A percentile compares a stretch with the other conserved stretches of the same genome.
These are phyloP conservation scores for Channa maculata DNA, from an alignment of 2,113 vertebrate genomes.

Conservation along the genomic window DNA sequence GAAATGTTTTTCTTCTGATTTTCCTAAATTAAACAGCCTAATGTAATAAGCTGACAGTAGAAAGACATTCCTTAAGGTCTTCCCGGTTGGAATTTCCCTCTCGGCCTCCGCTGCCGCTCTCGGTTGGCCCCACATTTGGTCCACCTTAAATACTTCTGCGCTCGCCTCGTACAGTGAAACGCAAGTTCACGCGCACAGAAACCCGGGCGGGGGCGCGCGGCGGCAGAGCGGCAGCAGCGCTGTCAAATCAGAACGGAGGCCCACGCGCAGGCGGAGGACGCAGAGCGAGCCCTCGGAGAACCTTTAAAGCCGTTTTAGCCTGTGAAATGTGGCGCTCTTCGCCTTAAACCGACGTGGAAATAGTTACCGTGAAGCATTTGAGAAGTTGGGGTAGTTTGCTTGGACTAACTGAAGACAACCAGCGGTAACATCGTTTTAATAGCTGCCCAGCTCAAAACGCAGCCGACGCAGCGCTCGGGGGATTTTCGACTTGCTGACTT, in stretches of 20 bases:
- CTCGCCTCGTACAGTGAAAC: slow-evolving; percentile 14
- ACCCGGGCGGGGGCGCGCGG: slow-evolving; percentile 38
- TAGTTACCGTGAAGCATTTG: background rate
- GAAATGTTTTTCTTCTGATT: no score
- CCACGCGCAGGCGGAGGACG: slow-evolving; percentile 9
- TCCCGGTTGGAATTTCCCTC: background rate
- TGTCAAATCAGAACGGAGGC: slow-evolving; percentile 60
- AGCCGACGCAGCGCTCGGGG: background rate
- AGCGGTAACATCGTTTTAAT: background rate
- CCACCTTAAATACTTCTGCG: slow-evolving; percentile 66
- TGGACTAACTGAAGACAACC: background rate
- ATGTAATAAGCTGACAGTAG: background rate
- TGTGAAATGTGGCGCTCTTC: background rate
- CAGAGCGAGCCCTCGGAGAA: slow-evolving; percentile 3
- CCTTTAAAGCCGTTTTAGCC: background rate
- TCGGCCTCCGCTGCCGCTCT: background rate
- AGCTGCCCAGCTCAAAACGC: background rate
- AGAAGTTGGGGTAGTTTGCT: background rate
- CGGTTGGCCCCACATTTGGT: slow-evolving; percentile 22
- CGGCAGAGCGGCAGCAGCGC: slow-evolving; percentile 3
- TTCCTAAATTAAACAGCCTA: no score
- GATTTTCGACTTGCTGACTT: background rate
- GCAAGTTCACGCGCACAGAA: background rate
- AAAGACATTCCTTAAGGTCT: slow-evolving; percentile 53
- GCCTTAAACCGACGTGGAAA: background rate